phyloP scores from a whole-genome alignment of 1,140 invertebrate species.

The Calycopis cecrops region DNA sequence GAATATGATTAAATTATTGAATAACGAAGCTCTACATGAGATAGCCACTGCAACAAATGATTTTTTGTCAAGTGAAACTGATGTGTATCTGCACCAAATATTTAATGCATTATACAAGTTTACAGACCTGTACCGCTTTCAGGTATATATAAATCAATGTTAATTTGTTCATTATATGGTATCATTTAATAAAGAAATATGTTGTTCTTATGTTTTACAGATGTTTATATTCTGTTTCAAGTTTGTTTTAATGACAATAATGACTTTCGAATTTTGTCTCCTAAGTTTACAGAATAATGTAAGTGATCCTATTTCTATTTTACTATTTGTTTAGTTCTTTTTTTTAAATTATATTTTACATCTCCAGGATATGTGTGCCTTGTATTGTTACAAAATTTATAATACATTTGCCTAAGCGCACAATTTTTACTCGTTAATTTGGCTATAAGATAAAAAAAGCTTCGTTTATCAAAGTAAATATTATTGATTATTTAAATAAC shows the following conservation, averaged over 20 bases:
- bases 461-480: too few species aligned
- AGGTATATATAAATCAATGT: constrained; percentile 22
- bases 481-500: too few species aligned
- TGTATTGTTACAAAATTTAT: too few species aligned
- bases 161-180: too few species aligned
- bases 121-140: constrained; percentile 28
- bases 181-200: not conserved
- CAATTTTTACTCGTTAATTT: too few species aligned
- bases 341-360: too few species aligned
- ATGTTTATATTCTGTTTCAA: constrained; percentile 35
- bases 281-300: constrained; percentile 37
- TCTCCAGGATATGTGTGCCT: too few species aligned
- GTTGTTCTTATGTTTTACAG: constrained; percentile 25
- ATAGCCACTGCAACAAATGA: constrained; percentile 32
- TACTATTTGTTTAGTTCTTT: too few species aligned
- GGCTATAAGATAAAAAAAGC: too few species aligned
- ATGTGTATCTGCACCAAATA: constrained; percentile 37
- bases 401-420: too few species aligned
- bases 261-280: constrained; percentile 34
- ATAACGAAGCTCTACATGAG: constrained; percentile 24
- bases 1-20: constrained; percentile 12
- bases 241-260: constrained; percentile 25
- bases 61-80: constrained; percentile 29
- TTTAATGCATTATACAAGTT: constrained; percentile 31
- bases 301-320: constrained; percentile 29